Conservation (phyloP, 2,888 invertebrate species). For the Trypoxylon attenuatum region DNA sequence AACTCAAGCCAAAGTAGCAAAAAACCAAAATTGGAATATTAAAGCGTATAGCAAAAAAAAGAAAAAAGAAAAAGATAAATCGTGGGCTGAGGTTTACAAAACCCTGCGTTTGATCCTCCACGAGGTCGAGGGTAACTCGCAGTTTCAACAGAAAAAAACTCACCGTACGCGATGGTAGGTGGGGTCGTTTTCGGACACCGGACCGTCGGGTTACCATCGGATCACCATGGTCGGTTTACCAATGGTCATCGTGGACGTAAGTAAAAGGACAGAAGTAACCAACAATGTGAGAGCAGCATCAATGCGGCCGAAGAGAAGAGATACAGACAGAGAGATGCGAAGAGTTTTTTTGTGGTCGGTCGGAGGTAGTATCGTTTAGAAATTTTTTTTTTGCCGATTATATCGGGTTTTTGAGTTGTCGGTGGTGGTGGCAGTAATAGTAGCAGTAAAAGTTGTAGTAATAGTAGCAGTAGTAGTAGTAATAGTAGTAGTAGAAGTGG, state of each 20-base stretch:
- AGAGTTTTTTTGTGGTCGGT: slow-evolving; percentile 8
- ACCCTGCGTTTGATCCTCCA: slow-evolving; percentile 24
- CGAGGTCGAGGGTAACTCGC: slow-evolving; percentile 37
- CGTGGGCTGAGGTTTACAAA: background rate
- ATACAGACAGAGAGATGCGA: slow-evolving; percentile 38
- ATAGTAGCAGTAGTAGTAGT: slow-evolving; percentile 6
- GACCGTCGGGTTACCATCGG: slow-evolving; percentile 61
- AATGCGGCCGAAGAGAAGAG: slow-evolving; percentile 61
- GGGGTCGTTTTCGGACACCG: slow-evolving; percentile 66
- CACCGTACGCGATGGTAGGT: slow-evolving; percentile 73
- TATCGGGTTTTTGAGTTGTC: too few species aligned
- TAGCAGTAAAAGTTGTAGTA: background rate
- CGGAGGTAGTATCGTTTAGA: slow-evolving; percentile 14
- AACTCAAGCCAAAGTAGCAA: too few species aligned
- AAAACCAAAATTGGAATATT: too few species aligned
- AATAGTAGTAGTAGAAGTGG: background rate
- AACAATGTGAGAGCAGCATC: slow-evolving; percentile 74
- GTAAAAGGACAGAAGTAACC: slow-evolving; percentile 74
- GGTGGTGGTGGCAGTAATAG: slow-evolving; percentile 18
- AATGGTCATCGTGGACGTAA: slow-evolving; percentile 64
- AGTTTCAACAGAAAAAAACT: slow-evolving; percentile 65
- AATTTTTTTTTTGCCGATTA: slow-evolving; percentile 9
- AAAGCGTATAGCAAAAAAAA: too few species aligned
- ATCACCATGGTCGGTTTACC: slow-evolving; percentile 54
- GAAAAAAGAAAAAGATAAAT: background rate